Evolutionary conservation across 2,888 invertebrate species (phyloP).

Genomic region (Leptothorax acervorum): DNA sequence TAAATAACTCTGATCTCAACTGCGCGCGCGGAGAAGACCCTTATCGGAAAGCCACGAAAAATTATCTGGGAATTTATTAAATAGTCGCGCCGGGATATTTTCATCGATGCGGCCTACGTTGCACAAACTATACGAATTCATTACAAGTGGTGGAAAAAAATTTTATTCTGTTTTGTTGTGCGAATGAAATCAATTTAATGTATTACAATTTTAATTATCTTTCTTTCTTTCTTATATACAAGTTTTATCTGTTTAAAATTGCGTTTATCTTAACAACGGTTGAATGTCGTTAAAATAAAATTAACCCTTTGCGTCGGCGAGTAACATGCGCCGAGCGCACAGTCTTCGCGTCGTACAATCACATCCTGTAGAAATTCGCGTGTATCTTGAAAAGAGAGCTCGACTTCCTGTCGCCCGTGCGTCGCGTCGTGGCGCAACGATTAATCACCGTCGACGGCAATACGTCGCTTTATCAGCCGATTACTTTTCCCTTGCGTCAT

Average conservation of each 20-base stretch:
- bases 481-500: slow-evolving; percentile 48
- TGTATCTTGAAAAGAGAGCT: slow-evolving; percentile 42
- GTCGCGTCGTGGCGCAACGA: slow-evolving; percentile 55
- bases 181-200: not conserved
- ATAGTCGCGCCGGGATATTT: not conserved
- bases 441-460: slow-evolving; percentile 65
- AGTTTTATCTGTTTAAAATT: not conserved
- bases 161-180: not conserved
- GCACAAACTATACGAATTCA: not conserved
- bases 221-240: not conserved
- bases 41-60: slow-evolving; percentile 34
- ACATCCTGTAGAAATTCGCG: slow-evolving; percentile 47
- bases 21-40: not conserved
- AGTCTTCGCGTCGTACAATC: slow-evolving; percentile 6
- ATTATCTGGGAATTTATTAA: not conserved
- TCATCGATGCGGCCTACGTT: not conserved
- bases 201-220: not conserved
- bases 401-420: slow-evolving; percentile 38
- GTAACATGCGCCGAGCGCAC: not conserved
- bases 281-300: not conserved
- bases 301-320: not conserved
- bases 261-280: slow-evolving; percentile 1
- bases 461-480: slow-evolving; percentile 54
- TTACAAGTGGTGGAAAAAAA: not conserved
- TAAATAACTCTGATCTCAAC: slow-evolving; percentile 45